Percentiles rank a stretch among this genome's conserved stretches.
phyloP scores from a whole-genome alignment of 2,113 vertebrate species.

The Myrmophylax atrothorax region DNA sequence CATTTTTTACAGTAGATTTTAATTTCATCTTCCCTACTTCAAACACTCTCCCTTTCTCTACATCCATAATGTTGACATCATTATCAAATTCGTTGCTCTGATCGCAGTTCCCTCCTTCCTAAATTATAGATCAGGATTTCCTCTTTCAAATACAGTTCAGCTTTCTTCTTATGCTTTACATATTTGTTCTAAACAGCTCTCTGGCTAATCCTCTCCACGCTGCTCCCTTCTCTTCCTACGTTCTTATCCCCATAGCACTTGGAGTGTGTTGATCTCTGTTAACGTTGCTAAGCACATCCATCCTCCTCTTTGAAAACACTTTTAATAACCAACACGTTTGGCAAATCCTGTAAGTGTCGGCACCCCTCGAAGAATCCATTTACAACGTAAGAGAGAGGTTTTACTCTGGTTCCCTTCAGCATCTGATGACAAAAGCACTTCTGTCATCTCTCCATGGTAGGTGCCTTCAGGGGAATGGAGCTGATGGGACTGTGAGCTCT shows the following conservation, averaged over 20 bases:
- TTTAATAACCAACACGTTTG: neutral
- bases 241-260: neutral
- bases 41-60: neutral
- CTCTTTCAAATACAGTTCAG: neutral
- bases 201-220: neutral
- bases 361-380: neutral
- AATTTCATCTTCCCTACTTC: neutral
- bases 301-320: neutral
- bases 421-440: neutral
- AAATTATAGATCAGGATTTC: slow-evolving; percentile 4
- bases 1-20: neutral
- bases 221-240: neutral
- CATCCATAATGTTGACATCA: neutral
- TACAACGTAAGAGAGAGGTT: neutral
- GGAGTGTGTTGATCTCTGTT: neutral
- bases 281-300: neutral
- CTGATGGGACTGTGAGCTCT: neutral
- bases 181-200: neutral
- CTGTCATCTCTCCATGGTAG: neutral
- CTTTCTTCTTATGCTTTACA: neutral
- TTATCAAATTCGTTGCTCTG: neutral
- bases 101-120: neutral
- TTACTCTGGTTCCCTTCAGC: neutral
- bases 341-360: neutral
- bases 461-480: neutral